Conservation (phyloP, 1,140 invertebrate species). For the Rhyacophila brunnea region DNA sequence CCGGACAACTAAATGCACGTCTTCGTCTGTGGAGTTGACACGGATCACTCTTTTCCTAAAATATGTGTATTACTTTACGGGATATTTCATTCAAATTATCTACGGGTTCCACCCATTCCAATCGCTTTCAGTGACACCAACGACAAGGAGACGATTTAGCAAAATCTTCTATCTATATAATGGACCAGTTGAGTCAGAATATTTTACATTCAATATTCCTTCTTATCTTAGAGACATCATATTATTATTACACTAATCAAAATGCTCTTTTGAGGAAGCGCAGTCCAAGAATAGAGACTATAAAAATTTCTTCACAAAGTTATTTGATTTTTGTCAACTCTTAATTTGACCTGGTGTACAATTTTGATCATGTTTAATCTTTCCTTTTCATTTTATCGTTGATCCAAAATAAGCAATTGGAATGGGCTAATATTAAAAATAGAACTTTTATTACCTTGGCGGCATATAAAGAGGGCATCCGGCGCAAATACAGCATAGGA, state of each 20-base stretch:
- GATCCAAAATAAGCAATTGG: too few species aligned
- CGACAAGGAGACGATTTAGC: neutral
- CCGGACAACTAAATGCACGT: slow-evolving; percentile 65
- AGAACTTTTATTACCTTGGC: slow-evolving; percentile 54
- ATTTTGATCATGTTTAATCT: too few species aligned
- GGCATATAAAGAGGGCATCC: slow-evolving; percentile 78
- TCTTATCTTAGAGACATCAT: too few species aligned
- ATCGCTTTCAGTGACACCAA: neutral
- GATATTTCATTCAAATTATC: slow-evolving; percentile 33
- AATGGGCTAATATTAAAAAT: slow-evolving; percentile 8
- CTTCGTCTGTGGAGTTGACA: slow-evolving; percentile 71
- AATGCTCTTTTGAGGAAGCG: too few species aligned
- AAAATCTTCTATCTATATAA: neutral
- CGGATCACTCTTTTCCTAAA: slow-evolving; percentile 71
- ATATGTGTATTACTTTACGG: slow-evolving; percentile 39
- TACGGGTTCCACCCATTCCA: slow-evolving; percentile 14
- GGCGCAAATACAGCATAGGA: slow-evolving; percentile 78
- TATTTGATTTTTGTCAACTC: too few species aligned
- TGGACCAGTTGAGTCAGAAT: too few species aligned
- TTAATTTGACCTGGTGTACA: too few species aligned
- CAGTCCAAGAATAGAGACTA: too few species aligned
- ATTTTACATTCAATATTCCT: too few species aligned
- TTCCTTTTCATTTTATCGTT: too few species aligned
- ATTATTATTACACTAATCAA: too few species aligned
- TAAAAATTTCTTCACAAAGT: too few species aligned